A percentile compares a stretch with the other conserved stretches of the same genome.
phyloP scores from a whole-genome alignment of 2,797 vertebrate species.

The Rhabdophis nuchalis region DNA sequence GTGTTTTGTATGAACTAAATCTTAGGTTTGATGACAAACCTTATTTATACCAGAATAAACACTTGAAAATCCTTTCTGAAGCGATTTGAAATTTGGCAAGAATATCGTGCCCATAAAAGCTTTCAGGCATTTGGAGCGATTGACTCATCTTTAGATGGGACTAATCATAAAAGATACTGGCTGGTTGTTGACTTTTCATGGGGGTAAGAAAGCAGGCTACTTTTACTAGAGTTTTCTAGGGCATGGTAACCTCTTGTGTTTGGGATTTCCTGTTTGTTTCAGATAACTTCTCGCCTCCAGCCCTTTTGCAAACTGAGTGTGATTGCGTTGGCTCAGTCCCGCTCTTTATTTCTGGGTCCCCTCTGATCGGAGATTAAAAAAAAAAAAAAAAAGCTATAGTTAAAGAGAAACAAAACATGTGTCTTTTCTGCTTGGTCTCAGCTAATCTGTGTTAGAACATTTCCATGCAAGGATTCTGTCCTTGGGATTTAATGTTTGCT shows the following conservation, averaged over 20 bases:
- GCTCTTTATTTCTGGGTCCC: background rate
- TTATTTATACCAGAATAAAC: background rate
- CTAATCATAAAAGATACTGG: background rate
- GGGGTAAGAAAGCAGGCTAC: background rate
- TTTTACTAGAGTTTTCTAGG: conserved; percentile 7
- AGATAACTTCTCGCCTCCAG: background rate
- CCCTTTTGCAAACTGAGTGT: background rate
- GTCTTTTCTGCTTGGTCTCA: background rate
- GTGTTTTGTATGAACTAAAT: background rate
- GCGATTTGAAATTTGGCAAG: background rate
- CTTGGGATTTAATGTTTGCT: background rate
- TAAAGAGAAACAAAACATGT: background rate
- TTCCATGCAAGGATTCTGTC: background rate
- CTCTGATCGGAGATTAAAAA: background rate
- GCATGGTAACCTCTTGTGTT: background rate
- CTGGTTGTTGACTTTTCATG: background rate
- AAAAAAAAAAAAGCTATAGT: background rate
- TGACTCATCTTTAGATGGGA: background rate
- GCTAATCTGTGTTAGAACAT: background rate
- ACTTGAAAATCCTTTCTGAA: background rate
- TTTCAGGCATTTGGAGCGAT: background rate
- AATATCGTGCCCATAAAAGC: background rate
- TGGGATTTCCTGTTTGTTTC: background rate
- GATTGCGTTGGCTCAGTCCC: background rate
- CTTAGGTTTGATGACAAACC: background rate